A percentile compares a stretch with the other conserved stretches of the same genome.
These are phyloP conservation scores for Nomada fucata DNA, from an alignment of 2,888 invertebrate species.

Conservation along the genomic window DNA sequence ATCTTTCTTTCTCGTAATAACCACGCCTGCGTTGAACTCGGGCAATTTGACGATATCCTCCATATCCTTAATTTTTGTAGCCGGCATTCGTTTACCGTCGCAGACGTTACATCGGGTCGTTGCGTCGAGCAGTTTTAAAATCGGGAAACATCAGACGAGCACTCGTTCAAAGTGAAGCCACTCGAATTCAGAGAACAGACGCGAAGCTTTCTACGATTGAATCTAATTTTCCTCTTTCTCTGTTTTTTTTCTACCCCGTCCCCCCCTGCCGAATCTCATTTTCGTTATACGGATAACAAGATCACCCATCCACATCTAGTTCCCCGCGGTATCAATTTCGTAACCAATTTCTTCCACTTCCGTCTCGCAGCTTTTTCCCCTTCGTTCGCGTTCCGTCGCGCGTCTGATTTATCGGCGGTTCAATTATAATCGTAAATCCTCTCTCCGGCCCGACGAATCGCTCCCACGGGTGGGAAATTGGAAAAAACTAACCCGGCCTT, in stretches of 20 bases:
- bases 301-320: background rate
- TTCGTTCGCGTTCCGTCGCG: slow-evolving; percentile 21
- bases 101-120: background rate
- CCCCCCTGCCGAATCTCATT: background rate
- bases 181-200: background rate
- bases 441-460: slow-evolving; percentile 45
- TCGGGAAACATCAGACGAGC: background rate
- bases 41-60: slow-evolving; percentile 46
- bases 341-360: slow-evolving; percentile 36
- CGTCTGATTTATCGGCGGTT: slow-evolving; percentile 60
- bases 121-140: background rate
- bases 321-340: slow-evolving; percentile 20
- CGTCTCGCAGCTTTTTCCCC: background rate
- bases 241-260: background rate
- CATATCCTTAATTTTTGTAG: slow-evolving; percentile 24
- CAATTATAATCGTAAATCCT: slow-evolving; percentile 67
- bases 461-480: slow-evolving; percentile 48
- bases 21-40: slow-evolving; percentile 26
- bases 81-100: background rate
- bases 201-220: background rate
- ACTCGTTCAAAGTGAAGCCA: background rate
- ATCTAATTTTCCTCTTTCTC: background rate
- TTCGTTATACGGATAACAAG: slow-evolving; percentile 5
- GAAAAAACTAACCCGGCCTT: slow-evolving; percentile 36
- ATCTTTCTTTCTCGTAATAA: slow-evolving; percentile 52